phyloP scores from a whole-genome alignment of 53 echinoderm and acorn worm genomes.

The Henricia sp. region DNA sequence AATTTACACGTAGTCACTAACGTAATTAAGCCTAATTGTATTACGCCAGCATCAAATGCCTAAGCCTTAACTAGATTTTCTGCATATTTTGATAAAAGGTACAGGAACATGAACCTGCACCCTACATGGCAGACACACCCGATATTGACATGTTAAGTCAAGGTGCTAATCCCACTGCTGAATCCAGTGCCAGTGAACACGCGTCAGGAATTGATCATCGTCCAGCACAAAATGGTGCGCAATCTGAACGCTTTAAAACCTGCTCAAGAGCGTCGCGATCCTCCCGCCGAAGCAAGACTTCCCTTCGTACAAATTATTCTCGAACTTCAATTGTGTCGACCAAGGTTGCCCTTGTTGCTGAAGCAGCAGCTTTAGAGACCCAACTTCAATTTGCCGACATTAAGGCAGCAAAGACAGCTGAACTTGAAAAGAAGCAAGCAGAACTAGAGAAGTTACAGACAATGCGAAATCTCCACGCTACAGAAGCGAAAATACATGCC shows the following conservation, averaged over 20 bases:
- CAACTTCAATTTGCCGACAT: constrained; percentile 2
- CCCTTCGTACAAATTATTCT: background rate
- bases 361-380: constrained; percentile 34
- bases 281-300: constrained; percentile 9
- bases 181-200: background rate
- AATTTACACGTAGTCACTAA: background rate
- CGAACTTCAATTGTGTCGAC: background rate
- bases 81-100: background rate
- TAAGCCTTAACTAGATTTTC: too few relatives aligned
- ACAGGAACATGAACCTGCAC: background rate
- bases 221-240: background rate
- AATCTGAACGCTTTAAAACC: constrained; percentile 6
- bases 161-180: background rate
- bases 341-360: constrained; percentile 2
- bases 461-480: background rate
- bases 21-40: too few relatives aligned
- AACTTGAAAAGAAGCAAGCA: constrained; percentile 3
- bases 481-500: constrained; percentile 15
- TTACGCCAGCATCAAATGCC: too few relatives aligned
- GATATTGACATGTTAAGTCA: background rate
- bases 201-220: background rate
- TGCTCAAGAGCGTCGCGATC: background rate
- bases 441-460: constrained; percentile 17
- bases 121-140: constrained; percentile 17
- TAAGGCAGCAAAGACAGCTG: constrained; percentile 1